These are phyloP conservation scores for Loriculus beryllinus DNA, from an alignment of 2,797 vertebrate genomes.

Conservation along the genomic window DNA sequence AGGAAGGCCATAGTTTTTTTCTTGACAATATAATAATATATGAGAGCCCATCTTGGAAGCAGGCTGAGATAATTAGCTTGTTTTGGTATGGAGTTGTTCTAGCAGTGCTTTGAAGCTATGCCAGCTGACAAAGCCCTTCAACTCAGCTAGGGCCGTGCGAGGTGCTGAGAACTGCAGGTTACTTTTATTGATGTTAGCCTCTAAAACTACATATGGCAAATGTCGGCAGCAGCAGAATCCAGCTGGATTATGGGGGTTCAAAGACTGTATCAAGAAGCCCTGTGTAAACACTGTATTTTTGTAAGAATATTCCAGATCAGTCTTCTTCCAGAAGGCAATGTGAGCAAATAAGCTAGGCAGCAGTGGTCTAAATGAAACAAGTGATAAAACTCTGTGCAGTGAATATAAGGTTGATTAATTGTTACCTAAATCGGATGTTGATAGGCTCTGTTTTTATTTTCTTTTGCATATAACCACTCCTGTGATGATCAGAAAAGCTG, in stretches of 20 bases:
- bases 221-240: not conserved
- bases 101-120: slow-evolving; percentile 43
- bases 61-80: slow-evolving; percentile 17
- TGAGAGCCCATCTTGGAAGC: slow-evolving; percentile 37
- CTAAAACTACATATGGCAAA: not conserved
- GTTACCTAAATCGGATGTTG: not conserved
- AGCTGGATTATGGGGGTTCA: not conserved
- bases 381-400: not conserved
- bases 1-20: not conserved
- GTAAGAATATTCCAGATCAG: not conserved
- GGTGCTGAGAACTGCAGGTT: slow-evolving; percentile 27
- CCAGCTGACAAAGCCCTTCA: slow-evolving; percentile 40
- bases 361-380: not conserved
- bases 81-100: slow-evolving; percentile 8
- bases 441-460: not conserved
- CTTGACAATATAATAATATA: slow-evolving; percentile 36
- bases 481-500: not conserved
- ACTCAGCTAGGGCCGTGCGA: not conserved
- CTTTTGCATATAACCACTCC: not conserved
- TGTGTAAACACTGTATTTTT: slow-evolving; percentile 4
- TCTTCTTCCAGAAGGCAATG: not conserved
- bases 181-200: not conserved
- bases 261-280: not conserved
- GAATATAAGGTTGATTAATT: not conserved
- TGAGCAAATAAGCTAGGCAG: not conserved